These are phyloP conservation scores for Phenganax stokvisi DNA, from an alignment of 92 coral and sea anemone species.

Conservation along the genomic window DNA sequence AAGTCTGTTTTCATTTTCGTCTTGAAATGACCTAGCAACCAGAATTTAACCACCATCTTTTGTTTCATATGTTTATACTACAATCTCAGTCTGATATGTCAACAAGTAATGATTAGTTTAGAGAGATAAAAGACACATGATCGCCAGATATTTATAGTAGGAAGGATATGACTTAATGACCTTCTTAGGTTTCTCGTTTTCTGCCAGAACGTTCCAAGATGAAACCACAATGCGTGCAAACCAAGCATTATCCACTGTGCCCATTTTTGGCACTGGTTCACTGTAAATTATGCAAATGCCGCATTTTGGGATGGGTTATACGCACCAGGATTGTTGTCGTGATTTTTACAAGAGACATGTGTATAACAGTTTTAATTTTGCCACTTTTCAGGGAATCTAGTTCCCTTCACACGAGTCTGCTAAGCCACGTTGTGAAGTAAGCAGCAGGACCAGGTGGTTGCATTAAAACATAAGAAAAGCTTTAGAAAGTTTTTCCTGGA, in stretches of 20 bases:
- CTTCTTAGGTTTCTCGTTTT: not conserved
- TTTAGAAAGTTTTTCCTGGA: not conserved
- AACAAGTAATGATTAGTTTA: not conserved
- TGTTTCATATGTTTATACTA: not conserved
- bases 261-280: not conserved
- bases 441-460: not conserved
- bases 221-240: no score
- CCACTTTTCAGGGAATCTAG: not conserved
- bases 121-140: not conserved
- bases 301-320: constrained; percentile 4
- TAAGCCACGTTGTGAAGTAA: not conserved
- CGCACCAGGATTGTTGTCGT: not conserved
- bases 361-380: not conserved
- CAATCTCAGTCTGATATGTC: not conserved
- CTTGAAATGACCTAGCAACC: not conserved
- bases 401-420: not conserved
- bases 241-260: not conserved
- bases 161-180: constrained; percentile 4
- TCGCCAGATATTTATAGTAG: not conserved
- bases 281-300: not conserved
- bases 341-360: not conserved
- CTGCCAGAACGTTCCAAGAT: not conserved
- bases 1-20: no score
- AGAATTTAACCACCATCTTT: not conserved
- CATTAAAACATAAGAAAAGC: not conserved